These are phyloP conservation scores for Gallirallus australis DNA, from an alignment of 2,797 vertebrate genomes.

Conservation along the genomic window DNA sequence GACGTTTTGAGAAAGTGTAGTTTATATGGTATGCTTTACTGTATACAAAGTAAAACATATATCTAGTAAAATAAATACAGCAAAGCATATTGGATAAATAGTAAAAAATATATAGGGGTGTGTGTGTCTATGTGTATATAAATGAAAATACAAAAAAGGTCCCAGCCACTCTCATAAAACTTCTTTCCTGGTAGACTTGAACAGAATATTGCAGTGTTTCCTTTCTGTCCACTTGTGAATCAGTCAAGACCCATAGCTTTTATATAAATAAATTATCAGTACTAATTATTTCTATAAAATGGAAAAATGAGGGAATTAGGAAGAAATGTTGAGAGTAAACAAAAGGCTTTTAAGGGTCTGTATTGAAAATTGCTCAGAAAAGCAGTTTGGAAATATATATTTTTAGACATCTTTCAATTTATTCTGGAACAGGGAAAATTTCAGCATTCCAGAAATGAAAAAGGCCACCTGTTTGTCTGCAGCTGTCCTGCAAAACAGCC, in stretches of 20 bases:
- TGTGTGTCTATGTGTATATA: fast-evolving
- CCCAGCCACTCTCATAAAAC: neutral
- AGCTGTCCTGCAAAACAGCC: constrained; percentile 39
- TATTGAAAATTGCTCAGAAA: neutral
- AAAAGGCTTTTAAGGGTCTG: neutral
- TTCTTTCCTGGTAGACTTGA: neutral
- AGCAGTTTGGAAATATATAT: neutral
- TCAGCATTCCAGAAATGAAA: constrained; percentile 32
- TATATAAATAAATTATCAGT: neutral
- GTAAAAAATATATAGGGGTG: neutral
- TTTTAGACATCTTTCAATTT: neutral
- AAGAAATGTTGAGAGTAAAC: neutral
- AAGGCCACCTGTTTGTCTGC: constrained; percentile 48
- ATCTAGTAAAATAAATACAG: neutral
- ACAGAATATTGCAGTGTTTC: neutral
- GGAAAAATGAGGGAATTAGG: neutral
- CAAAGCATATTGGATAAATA: neutral
- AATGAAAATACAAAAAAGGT: neutral
- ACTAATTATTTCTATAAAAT: neutral
- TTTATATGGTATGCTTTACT: neutral
- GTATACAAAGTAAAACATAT: neutral
- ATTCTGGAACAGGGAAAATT: constrained; percentile 16
- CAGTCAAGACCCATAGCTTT: neutral
- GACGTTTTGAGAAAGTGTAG: neutral
- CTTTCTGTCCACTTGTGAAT: neutral